Base-by-base conservation (phyloP, 2,113 vertebrate genomes). In the Tiliqua scincoides region DNA sequence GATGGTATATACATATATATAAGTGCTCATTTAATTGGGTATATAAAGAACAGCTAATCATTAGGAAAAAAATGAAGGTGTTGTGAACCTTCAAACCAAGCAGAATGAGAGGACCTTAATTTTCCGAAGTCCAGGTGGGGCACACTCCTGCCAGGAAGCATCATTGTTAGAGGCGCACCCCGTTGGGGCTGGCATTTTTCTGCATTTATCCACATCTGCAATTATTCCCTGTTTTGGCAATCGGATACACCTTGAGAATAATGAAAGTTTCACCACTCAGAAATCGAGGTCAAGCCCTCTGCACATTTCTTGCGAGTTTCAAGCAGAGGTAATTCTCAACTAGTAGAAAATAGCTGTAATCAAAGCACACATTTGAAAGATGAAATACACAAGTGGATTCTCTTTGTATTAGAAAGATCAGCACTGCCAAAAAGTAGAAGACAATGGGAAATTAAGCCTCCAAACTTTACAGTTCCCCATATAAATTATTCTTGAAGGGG, bases 341-440 rank as follows among this genome's bases (percentile, higher is more conserved):
- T 85, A 70, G 65, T 57, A 70, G 75, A 79, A 85, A 85, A 78
- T 59, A 78, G 48, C 63, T n/a, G n/a, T 85, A 85, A 85, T 85
- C 75, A 79, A 85, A 71, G 21, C 62, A 37, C 43, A 54, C 17
- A 71, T 52, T 40, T 54, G n/a, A 52, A 72, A 35, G 17, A 73
- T 48, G 23, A 79, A 73, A 86, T 79, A 37, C 68, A 54, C 78
- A 80, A 63, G 77, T 63, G 40, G 57, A 27, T 80, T 80, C 30
- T 80, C 57, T 86, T 79, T 80, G 70, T 63, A 72, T 72, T 79
- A 27, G 77, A 80, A 86, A 86, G 68, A 77, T 63, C 77, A 79
- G 77, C 35, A 30, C 30, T 35, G 57, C 85, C 52, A 73, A 80
- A 86, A 80, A 48, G 21, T 54, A n/a, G 6, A 73, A 48, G 73